Conservation (phyloP, 2,113 vertebrate genomes). For the Lathamus discolor region DNA sequence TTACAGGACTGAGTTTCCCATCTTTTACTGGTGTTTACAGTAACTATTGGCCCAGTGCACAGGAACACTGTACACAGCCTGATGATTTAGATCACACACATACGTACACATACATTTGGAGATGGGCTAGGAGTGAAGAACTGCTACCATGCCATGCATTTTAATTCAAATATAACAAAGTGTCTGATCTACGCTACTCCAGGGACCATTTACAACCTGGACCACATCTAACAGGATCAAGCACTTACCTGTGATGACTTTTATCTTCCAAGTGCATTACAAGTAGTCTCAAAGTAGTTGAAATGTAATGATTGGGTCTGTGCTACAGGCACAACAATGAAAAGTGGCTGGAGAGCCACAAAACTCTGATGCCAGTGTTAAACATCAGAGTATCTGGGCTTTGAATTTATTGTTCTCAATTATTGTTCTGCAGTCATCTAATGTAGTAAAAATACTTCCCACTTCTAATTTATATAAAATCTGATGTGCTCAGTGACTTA, state of each 20-base stretch:
- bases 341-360: not conserved
- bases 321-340: not conserved
- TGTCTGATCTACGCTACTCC: not conserved
- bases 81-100: accelerated
- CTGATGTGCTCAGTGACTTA: not conserved
- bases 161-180: not conserved
- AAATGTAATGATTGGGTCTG: not conserved
- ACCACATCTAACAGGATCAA: not conserved
- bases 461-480: not conserved
- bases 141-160: not conserved
- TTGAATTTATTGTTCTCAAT: not conserved
- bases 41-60: not conserved
- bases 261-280: not conserved
- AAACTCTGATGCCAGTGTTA: not conserved
- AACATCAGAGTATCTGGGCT: not conserved
- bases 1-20: not conserved
- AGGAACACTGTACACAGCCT: not conserved
- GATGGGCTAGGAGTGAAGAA: not conserved
- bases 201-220: not conserved
- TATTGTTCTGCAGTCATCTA: not conserved
- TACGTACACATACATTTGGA: not conserved
- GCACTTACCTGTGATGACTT: not conserved
- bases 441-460: not conserved
- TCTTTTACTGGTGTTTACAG: not conserved
- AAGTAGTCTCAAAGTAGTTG: not conserved